Evolutionary conservation across 2,888 invertebrate genomes (phyloP).

Genomic region (Amphipyra berbera): DNA sequence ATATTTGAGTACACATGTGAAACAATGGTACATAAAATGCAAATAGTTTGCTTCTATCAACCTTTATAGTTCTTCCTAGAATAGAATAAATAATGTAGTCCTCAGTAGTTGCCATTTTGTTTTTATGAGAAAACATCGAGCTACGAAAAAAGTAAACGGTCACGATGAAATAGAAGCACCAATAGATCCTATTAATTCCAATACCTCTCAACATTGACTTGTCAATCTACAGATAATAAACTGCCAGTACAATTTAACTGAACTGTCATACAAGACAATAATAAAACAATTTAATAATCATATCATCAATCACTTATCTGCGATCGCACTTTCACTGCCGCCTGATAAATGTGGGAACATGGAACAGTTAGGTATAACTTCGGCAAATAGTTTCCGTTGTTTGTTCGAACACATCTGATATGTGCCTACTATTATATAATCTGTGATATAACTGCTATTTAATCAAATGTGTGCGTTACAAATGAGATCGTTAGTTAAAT

Average conservation of each 20-base stretch:
- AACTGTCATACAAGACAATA: constrained; percentile 42
- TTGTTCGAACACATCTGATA: constrained; percentile 31
- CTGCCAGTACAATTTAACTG: constrained; percentile 33
- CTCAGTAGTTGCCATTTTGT: constrained; percentile 1
- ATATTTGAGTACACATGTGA: background rate
- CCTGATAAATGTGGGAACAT: constrained; percentile 43
- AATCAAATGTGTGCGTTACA: constrained; percentile 22
- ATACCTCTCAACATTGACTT: constrained; percentile 13
- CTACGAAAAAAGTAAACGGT: constrained; percentile 3
- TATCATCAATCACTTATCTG: constrained; percentile 53
- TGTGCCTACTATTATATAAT: constrained; percentile 29
- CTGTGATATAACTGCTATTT: constrained; percentile 32
- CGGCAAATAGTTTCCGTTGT: constrained; percentile 43
- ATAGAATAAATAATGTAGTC: constrained; percentile 5
- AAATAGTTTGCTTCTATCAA: constrained; percentile 8
- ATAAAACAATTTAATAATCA: constrained; percentile 48
- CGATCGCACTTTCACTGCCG: constrained; percentile 55
- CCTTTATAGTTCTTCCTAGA: constrained; percentile 32
- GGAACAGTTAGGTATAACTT: constrained; percentile 30
- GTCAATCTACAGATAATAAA: constrained; percentile 39
- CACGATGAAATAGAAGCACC: background rate
- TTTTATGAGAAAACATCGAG: background rate
- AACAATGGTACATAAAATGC: constrained; percentile 28
- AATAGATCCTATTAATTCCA: background rate
- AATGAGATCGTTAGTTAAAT: constrained; percentile 12